Conservation (phyloP, 37 sponge, comb jelly and placozoan species). For the Cliona cf. orientalis region DNA sequence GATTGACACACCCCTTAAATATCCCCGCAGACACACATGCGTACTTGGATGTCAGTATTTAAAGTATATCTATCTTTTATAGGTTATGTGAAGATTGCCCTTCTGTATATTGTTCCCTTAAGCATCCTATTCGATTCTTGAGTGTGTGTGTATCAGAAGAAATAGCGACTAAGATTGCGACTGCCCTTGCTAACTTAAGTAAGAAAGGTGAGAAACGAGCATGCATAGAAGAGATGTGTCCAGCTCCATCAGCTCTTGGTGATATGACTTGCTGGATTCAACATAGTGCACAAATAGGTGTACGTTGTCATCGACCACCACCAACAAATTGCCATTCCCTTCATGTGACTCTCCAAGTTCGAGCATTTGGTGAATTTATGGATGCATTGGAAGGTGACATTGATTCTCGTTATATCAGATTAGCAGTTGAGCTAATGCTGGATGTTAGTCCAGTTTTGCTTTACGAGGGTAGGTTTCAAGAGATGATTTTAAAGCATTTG, state of each 20-base stretch:
- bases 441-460: too few species aligned
- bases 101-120: too few species aligned
- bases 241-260: not conserved
- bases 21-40: too few species aligned
- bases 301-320: not conserved
- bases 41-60: too few species aligned
- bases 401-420: not conserved
- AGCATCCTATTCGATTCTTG: too few species aligned
- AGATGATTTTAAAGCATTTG: too few species aligned
- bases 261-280: not conserved
- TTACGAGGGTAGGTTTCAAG: too few species aligned
- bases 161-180: not conserved
- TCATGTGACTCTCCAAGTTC: not conserved
- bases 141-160: too few species aligned
- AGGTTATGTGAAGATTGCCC: too few species aligned
- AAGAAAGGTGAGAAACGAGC: not conserved
- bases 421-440: not conserved
- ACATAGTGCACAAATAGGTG: not conserved
- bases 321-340: too few species aligned
- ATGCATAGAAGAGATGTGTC: not conserved
- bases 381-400: not conserved
- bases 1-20: too few species aligned
- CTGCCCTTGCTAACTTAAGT: not conserved
- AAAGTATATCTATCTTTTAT: too few species aligned
- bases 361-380: not conserved